phyloP scores from a whole-genome alignment of 2,797 vertebrate genomes.

The Girardinus metallicus region DNA sequence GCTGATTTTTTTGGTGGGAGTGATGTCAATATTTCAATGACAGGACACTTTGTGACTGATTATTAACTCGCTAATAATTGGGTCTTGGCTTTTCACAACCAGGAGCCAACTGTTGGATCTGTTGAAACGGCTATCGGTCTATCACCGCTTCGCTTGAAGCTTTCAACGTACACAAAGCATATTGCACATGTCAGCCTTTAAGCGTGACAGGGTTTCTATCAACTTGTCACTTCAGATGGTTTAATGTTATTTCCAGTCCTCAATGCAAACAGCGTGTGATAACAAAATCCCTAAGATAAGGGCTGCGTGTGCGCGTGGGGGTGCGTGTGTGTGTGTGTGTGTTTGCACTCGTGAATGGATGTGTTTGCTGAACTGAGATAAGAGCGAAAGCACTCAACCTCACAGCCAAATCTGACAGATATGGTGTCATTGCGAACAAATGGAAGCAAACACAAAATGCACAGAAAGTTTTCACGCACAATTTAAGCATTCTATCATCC shows the following conservation, averaged over 20 bases:
- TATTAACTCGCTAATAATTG: background rate
- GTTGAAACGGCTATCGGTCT: background rate
- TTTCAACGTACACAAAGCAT: slow-evolving; percentile 35
- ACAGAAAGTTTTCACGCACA: slow-evolving; percentile 20
- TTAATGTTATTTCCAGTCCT: slow-evolving; percentile 61
- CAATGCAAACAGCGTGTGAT: slow-evolving; percentile 56
- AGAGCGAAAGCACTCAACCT: slow-evolving; percentile 73
- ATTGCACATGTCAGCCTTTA: slow-evolving; percentile 41
- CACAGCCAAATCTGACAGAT: slow-evolving; percentile 66
- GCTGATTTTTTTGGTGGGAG: background rate
- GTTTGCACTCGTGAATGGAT: slow-evolving; percentile 16
- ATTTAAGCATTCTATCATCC: slow-evolving; percentile 46
- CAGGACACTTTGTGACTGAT: background rate
- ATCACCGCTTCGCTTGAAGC: slow-evolving; percentile 8
- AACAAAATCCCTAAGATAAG: slow-evolving; percentile 56
- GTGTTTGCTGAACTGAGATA: slow-evolving; percentile 67
- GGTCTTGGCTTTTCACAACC: background rate
- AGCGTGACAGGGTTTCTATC: slow-evolving; percentile 52
- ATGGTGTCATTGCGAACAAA: slow-evolving; percentile 55
- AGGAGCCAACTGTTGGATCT: background rate
- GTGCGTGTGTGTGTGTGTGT: background rate
- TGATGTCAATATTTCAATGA: background rate
- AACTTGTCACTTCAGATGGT: slow-evolving; percentile 41
- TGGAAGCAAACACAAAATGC: slow-evolving; percentile 30
- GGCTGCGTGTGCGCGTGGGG: background rate